phyloP scores from a whole-genome alignment of 2,797 vertebrate species.

The Microctenopoma stevenorrisi region DNA sequence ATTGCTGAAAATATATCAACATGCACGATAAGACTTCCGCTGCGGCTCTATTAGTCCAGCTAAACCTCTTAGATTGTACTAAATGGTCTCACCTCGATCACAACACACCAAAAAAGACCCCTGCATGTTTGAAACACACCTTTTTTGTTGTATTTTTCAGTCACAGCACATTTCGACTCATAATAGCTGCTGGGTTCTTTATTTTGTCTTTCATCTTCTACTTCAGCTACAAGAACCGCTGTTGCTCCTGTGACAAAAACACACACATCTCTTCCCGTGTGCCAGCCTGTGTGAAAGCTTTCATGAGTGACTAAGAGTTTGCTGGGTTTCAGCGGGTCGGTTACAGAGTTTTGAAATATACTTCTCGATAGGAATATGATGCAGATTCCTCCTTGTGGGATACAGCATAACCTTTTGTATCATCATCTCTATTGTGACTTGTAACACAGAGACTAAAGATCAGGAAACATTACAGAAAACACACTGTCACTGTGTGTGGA shows the following conservation, averaged over 20 bases:
- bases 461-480: constrained; percentile 33
- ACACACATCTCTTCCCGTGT: neutral
- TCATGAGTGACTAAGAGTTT: neutral
- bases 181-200: neutral
- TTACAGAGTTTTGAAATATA: constrained; percentile 5
- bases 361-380: neutral
- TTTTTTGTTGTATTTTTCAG: neutral
- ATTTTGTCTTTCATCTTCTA: neutral
- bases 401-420: neutral
- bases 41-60: neutral
- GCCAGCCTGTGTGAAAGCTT: neutral
- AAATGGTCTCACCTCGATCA: neutral
- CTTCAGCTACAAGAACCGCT: neutral
- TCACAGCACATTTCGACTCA: neutral
- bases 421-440: constrained; percentile 14
- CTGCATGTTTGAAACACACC: neutral
- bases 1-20: neutral
- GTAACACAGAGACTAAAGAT: constrained; percentile 29
- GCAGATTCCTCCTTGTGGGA: constrained; percentile 6
- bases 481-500: constrained; percentile 32
- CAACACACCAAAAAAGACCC: neutral
- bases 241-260: neutral
- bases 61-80: constrained; percentile 11
- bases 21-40: constrained; percentile 1
- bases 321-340: neutral